Evolutionary conservation across 1,140 invertebrate genomes (phyloP).

Genomic region (Drosophila triauraria): DNA sequence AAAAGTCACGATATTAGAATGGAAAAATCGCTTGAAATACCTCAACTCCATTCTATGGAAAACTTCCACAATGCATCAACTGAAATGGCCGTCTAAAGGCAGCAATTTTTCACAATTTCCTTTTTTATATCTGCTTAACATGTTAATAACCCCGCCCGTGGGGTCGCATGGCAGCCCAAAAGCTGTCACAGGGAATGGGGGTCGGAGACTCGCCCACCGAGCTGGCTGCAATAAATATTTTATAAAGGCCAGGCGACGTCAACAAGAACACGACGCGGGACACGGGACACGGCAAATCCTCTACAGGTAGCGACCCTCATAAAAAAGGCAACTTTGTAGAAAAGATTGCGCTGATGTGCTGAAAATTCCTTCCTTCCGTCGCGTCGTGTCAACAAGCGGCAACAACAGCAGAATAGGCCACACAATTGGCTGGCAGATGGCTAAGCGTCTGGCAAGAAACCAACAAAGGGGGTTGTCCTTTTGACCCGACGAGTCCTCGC

Average conservation of each 20-base stretch:
- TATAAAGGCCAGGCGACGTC: slow-evolving; percentile 56
- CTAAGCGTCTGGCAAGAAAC: slow-evolving; percentile 57
- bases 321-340: slow-evolving; percentile 60
- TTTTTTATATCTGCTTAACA: slow-evolving; percentile 37
- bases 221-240: slow-evolving; percentile 63
- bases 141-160: slow-evolving; percentile 49
- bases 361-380: slow-evolving; percentile 77
- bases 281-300: slow-evolving; percentile 32
- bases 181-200: background rate
- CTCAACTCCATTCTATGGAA: background rate
- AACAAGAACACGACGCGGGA: slow-evolving; percentile 22
- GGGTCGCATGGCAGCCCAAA: slow-evolving; percentile 14
- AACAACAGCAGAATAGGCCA: slow-evolving; percentile 44
- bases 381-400: slow-evolving; percentile 58
- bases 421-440: slow-evolving; percentile 80
- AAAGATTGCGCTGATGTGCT: slow-evolving; percentile 74
- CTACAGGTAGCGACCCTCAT: slow-evolving; percentile 54
- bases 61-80: background rate
- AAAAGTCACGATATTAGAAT: background rate
- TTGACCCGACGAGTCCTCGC: slow-evolving; percentile 20
- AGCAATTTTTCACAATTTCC: slow-evolving; percentile 44
- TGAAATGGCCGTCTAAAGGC: slow-evolving; percentile 1
- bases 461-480: slow-evolving; percentile 52
- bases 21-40: background rate
- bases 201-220: slow-evolving; percentile 10